Base-by-base conservation (phyloP, 2,797 vertebrate genomes). In the Gorsachius magnificus region DNA sequence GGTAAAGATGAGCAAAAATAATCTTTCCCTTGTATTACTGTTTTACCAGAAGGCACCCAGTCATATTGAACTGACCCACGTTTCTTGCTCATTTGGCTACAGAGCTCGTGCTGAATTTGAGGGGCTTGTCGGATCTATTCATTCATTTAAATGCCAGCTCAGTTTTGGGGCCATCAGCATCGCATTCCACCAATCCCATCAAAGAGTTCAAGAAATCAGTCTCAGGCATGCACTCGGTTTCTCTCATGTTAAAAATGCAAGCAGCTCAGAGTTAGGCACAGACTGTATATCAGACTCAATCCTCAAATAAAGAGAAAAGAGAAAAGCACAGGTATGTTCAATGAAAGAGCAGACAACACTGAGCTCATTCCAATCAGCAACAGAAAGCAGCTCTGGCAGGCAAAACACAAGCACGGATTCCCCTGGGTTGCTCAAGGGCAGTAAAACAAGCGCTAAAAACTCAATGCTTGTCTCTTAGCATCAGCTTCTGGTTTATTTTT, bases 251-350 rank as follows among this genome's bases (percentile, higher is more conserved):
- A 84, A 93, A 93, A 84, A 93, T 1, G 76, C 96, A 97, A 97
- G 96, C 97, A 97, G 97, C 95, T 97, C 95, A 94, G 94, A 96
- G 63, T 97, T 89, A 93, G 88, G 94, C 87, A 93, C 69, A 61
- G 79, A 90, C 69, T 11, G 4, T 63, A 65, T 83, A 75, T 87
- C 95, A 96, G 89, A 93, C 66, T 95, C 88, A 75, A 35, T 96
- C 94, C 78, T 90, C 91, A 94, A 94, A 96, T 89, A 90, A 93
- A 97, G 96, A 97, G 93, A 91, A 93, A 95, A 96, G 94, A 96
- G 93, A 95, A 96, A 96, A 96, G 89, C 89, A 96, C 77, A 87
- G 81, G 74, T 80, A 83, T 92, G 94, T 86, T 84, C 91, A 84
- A 95, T 94, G 95, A 96, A 93, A 87, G 84, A 70, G 95, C 85